These are phyloP conservation scores for Olivierus martensii DNA, from an alignment of 1,140 invertebrate species.

Conservation along the genomic window DNA sequence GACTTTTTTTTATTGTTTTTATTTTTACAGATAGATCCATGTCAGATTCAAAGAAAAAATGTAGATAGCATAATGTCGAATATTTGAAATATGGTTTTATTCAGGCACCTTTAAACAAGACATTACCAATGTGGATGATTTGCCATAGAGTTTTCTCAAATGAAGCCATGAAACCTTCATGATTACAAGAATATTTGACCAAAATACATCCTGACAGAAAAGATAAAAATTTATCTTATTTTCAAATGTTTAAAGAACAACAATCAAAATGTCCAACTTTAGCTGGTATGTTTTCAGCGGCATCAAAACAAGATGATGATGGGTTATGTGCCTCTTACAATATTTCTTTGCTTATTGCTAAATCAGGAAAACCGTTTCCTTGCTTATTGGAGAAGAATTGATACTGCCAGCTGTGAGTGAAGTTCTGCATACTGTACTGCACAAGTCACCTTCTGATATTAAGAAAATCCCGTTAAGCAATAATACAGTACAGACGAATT, in stretches of 20 bases:
- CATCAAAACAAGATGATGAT: constrained; percentile 14
- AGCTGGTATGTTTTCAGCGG: neutral
- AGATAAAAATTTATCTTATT: constrained; percentile 8
- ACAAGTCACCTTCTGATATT: neutral
- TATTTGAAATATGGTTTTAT: constrained; percentile 12
- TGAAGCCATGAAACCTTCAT: constrained; percentile 8
- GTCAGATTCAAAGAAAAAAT: constrained; percentile 4
- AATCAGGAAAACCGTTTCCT: constrained; percentile 12
- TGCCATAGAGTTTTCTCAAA: constrained; percentile 7
- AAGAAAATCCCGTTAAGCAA: constrained; percentile 2
- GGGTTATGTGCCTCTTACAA: constrained; percentile 17
- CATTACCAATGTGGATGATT: constrained; percentile 4
- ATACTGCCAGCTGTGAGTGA: constrained; percentile 7
- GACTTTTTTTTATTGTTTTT: too few species aligned
- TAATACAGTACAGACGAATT: neutral
- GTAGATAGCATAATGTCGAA: constrained; percentile 3
- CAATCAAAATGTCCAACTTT: neutral
- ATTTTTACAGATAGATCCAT: neutral
- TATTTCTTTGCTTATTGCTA: constrained; percentile 14
- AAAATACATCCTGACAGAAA: constrained; percentile 6
- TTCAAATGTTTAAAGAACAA: constrained; percentile 1
- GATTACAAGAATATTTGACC: constrained; percentile 4
- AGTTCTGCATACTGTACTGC: constrained; percentile 5
- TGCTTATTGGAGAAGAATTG: constrained; percentile 14
- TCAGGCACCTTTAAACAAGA: neutral